A percentile compares a stretch with the other conserved stretches of the same genome.
Evolutionary conservation across 2,113 vertebrate species (phyloP).

Genomic region (Colossoma macropomum): DNA sequence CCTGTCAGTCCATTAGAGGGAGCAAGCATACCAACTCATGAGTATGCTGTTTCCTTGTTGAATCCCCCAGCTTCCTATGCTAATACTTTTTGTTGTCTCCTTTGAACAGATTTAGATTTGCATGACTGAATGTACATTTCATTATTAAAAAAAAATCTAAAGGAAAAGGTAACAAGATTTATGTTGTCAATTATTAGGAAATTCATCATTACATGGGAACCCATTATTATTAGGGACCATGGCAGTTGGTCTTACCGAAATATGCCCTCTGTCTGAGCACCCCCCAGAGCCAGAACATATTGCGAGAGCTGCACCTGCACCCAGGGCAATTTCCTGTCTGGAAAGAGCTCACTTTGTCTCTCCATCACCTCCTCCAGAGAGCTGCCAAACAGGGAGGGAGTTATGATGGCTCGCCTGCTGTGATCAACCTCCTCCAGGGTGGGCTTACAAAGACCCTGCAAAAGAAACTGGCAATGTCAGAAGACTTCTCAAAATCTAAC

Average conservation of each 20-base stretch:
- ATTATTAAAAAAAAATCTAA: no score
- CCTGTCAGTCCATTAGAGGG: slow-evolving; percentile 66
- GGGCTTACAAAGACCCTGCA: slow-evolving; percentile 87
- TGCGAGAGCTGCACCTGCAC: slow-evolving; percentile 90
- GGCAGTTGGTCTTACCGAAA: slow-evolving; percentile 81
- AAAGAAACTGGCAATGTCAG: background rate
- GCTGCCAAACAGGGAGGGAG: slow-evolving; percentile 87
- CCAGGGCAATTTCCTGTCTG: slow-evolving; percentile 87
- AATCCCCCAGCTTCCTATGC: no score
- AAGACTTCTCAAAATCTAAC: slow-evolving; percentile 20
- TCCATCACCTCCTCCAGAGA: slow-evolving; percentile 90
- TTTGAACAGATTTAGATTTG: no score
- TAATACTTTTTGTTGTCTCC: no score
- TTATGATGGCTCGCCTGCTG: slow-evolving; percentile 85
- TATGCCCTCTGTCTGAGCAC: slow-evolving; percentile 89
- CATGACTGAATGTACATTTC: no score
- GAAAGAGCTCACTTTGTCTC: slow-evolving; percentile 84
- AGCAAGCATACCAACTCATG: background rate
- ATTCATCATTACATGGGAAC: no score
- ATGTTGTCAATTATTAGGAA: background rate
- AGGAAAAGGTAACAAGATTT: background rate
- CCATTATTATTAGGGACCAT: background rate
- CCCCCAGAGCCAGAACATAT: slow-evolving; percentile 86
- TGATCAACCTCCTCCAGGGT: slow-evolving; percentile 87
- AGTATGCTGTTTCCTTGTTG: background rate